These are phyloP conservation scores for Microcaecilia unicolor DNA, from an alignment of 2,797 vertebrate genomes.

Conservation along the genomic window DNA sequence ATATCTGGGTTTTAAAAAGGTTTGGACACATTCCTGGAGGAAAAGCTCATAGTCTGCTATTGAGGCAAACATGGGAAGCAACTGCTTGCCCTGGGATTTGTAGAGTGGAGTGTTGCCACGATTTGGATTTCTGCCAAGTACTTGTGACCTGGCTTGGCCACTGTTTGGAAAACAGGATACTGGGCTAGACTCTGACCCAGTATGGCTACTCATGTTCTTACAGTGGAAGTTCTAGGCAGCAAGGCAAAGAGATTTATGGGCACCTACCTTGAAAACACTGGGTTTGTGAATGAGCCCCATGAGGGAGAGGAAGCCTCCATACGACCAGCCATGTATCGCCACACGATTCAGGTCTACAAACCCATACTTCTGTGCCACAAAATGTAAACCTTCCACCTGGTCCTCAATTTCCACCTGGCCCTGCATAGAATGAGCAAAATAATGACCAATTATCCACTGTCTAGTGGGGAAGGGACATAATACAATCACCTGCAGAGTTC, in stretches of 20 bases:
- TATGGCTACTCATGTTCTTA: too few relatives aligned
- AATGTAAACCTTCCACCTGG: conserved; percentile 93
- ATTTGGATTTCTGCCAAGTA: too few relatives aligned
- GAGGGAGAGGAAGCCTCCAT: conserved; percentile 90
- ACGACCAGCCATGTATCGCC: conserved; percentile 94
- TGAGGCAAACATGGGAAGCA: too few relatives aligned
- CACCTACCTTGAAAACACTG: conserved; percentile 83
- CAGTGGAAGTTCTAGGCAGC: not conserved
- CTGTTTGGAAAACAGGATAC: too few relatives aligned
- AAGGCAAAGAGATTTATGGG: not conserved
- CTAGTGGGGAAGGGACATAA: not conserved
- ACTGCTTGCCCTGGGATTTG: too few relatives aligned
- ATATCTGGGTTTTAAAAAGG: too few relatives aligned
- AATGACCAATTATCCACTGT: not conserved
- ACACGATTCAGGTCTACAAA: conserved; percentile 90
- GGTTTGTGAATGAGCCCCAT: conserved; percentile 94
- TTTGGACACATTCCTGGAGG: too few relatives aligned
- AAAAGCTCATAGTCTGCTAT: too few relatives aligned
- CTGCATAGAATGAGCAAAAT: conserved; percentile 48
- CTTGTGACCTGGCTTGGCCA: too few relatives aligned
- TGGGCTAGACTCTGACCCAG: too few relatives aligned
- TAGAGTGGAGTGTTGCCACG: too few relatives aligned
- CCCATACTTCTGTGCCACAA: conserved; percentile 86
- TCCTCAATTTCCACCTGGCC: conserved; percentile 96
- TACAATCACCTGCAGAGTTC: not conserved